Evolutionary conservation across 2,797 vertebrate genomes (phyloP).

Genomic region (Thalassophryne amazonica): DNA sequence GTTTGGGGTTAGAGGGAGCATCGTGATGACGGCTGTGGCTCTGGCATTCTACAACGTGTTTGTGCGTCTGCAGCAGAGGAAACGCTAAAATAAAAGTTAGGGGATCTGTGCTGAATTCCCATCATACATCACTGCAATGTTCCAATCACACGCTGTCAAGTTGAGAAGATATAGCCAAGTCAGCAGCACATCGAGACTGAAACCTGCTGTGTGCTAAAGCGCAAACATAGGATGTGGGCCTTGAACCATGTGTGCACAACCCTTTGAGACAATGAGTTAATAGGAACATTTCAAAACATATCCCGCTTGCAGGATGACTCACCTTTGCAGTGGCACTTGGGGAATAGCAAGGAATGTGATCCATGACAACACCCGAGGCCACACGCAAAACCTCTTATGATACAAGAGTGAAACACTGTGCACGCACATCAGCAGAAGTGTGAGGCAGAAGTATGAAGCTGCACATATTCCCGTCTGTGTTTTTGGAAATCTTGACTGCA

Average conservation of each 20-base stretch:
- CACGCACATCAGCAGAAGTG: no score
- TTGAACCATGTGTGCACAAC: conserved; percentile 11
- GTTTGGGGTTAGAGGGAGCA: conserved; percentile 51
- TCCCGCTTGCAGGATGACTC: conserved; percentile 51
- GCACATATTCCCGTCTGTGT: no score
- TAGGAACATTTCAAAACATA: conserved; percentile 63
- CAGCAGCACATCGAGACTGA: background rate
- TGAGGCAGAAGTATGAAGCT: no score
- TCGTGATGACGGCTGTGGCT: conserved; percentile 39
- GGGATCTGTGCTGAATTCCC: conserved; percentile 21
- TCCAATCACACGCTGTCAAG: conserved; percentile 3
- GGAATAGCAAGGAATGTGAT: conserved; percentile 32
- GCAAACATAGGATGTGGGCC: background rate
- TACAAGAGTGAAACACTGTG: no score
- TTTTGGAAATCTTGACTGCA: no score
- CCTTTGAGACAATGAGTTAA: conserved; percentile 58
- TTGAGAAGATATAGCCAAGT: conserved; percentile 1
- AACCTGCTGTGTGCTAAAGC: background rate
- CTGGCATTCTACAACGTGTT: conserved; percentile 23
- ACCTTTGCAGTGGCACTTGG: conserved; percentile 54
- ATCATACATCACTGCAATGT: conserved; percentile 15
- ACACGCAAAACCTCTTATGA: no score
- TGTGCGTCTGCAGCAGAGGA: conserved; percentile 1
- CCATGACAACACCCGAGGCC: conserved; percentile 33
- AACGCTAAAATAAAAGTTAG: no score